Evolutionary conservation across 2,113 vertebrate genomes (phyloP).

Genomic region (Prunella himalayana): DNA sequence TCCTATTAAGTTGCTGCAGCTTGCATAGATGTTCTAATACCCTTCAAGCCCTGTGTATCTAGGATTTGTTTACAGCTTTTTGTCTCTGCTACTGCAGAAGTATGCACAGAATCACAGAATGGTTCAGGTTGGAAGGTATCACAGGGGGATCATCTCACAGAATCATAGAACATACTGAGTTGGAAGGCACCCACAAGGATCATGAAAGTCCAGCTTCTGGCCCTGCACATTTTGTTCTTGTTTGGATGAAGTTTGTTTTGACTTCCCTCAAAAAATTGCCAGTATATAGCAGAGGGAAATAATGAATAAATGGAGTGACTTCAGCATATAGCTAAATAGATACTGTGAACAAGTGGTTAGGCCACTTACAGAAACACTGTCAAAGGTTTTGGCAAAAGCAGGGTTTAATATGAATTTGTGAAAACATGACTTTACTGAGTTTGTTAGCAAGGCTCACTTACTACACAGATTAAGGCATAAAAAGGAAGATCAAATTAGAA

Average conservation of each 20-base stretch:
- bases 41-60: background rate
- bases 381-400: background rate
- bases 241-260: background rate
- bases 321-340: background rate
- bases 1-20: background rate
- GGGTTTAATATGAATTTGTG: background rate
- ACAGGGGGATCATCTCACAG: background rate
- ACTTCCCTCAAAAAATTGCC: background rate
- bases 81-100: background rate
- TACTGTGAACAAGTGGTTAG: background rate
- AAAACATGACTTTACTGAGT: background rate
- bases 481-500: background rate
- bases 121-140: background rate
- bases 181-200: background rate
- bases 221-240: background rate
- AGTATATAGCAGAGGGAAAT: background rate
- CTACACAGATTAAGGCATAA: background rate
- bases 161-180: background rate
- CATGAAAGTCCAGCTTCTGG: background rate
- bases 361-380: background rate
- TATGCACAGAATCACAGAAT: background rate
- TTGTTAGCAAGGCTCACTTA: background rate
- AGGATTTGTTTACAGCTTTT: background rate
- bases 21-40: background rate
- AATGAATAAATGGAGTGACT: background rate